Base-by-base conservation (phyloP, 1,140 invertebrate species). In the Cydia splendana region DNA sequence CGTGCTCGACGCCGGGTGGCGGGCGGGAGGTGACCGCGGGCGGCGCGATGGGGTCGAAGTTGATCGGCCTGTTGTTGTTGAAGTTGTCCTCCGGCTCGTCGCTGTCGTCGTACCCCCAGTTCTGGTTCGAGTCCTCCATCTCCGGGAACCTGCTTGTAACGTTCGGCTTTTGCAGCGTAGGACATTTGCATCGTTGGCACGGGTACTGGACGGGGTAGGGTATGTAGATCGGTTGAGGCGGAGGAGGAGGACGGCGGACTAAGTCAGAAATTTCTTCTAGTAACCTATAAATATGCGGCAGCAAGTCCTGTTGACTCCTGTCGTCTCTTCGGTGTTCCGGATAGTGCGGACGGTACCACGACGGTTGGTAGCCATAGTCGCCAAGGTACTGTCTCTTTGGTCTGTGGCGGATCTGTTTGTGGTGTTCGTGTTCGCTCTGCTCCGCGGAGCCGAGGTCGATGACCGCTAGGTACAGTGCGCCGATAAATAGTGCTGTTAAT, bases 221-320 rank as follows among this genome's bases (percentile, higher is more conserved):
- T 10, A 91, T 80, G 76, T 89, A 89, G 53, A 87, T 83, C 9
- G 88, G 85, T 62, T 89, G 90, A 0, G 86, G 86, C n/a, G 38
- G 83, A 2, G 87, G 82, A 6, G 85, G 83, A 4, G 83, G 81
- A 7, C 80, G 79, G 65, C 76, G 84, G 4, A 87, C 42, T 10
- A 84, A 80, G 9, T 65, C 42, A 7, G 84, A 78, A 34, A 91
- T 82, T 65, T 91, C 90, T 15, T 90, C 86, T 51, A 91, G 77
- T 53, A 84, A 62, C 38, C 79, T 85, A 0, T 82, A 78, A 51
- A 91, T 89, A 71, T 85, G 81, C 4, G 76, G 69, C 1, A 87
- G 53, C 13, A 83, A 48, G 9, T 90, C 88, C 65, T 90, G 85
- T 65, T 85, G 81, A 53, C 81, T 80, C 1, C 81, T 76, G 20